Conservation (phyloP, 2,797 vertebrate genomes). For the Sitta carolinensis region DNA sequence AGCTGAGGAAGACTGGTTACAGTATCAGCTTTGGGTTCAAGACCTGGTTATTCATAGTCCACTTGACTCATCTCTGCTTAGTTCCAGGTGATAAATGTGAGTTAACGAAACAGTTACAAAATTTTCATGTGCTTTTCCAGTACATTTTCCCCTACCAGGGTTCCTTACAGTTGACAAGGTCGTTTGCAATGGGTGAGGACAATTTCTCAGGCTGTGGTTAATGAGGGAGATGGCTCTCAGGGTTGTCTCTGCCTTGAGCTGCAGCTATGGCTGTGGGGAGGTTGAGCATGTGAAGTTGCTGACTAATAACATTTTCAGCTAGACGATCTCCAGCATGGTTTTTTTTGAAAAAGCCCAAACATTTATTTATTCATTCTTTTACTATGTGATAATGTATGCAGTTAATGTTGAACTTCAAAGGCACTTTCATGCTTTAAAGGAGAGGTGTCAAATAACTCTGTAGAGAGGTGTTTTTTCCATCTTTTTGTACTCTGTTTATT, state of each 20-base stretch:
- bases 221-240: neutral
- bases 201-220: neutral
- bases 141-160: neutral
- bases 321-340: neutral
- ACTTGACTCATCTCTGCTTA: neutral
- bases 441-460: neutral
- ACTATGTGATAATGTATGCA: constrained; percentile 14
- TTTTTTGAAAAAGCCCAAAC: neutral
- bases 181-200: accelerated
- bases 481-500: neutral
- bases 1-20: neutral
- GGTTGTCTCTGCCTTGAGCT: neutral
- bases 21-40: neutral
- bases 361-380: constrained; percentile 49
- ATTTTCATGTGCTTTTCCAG: neutral
- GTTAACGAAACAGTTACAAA: neutral
- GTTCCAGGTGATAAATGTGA: neutral
- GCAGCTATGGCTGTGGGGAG: neutral
- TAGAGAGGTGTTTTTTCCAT: constrained; percentile 19
- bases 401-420: constrained; percentile 44
- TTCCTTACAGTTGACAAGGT: neutral
- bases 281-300: neutral
- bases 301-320: constrained; percentile 17
- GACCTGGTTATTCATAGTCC: neutral
- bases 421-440: constrained; percentile 3